These are phyloP conservation scores for Euplagia quadripunctaria DNA, from an alignment of 2,888 invertebrate genomes.

Conservation along the genomic window DNA sequence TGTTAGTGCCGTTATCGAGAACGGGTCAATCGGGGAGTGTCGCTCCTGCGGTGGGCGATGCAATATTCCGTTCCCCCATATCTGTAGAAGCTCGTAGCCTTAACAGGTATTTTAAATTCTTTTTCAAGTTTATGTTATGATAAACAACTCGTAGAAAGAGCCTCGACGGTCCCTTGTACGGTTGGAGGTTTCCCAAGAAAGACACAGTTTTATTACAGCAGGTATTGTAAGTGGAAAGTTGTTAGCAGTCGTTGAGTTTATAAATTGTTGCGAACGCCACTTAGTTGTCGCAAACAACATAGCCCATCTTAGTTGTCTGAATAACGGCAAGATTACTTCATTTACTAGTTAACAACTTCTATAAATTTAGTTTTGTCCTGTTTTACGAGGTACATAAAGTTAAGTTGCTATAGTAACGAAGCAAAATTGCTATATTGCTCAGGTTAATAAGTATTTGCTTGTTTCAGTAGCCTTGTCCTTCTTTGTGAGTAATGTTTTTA, in stretches of 20 bases:
- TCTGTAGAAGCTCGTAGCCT: no score
- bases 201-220: neutral
- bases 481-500: neutral
- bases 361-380: constrained; percentile 38
- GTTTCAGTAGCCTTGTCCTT: neutral
- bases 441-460: neutral
- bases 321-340: constrained; percentile 50
- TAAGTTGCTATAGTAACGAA: neutral
- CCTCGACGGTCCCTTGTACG: neutral
- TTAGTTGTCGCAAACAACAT: constrained; percentile 42
- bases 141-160: neutral
- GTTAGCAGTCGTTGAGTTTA: constrained; percentile 24
- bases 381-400: constrained; percentile 21
- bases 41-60: no score
- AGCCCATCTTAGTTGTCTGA: constrained; percentile 41
- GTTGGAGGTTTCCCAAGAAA: neutral
- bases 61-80: no score
- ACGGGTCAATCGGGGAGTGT: no score
- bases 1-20: no score
- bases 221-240: constrained; percentile 3
- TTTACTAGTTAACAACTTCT: constrained; percentile 34
- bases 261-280: constrained; percentile 36
- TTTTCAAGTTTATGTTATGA: neutral
- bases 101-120: no score
- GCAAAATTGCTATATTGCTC: neutral